Evolutionary conservation across 2,888 invertebrate species (phyloP), one percentile per base, ranked within the genome.

Genomic region (Onchidella celtica): DNA sequence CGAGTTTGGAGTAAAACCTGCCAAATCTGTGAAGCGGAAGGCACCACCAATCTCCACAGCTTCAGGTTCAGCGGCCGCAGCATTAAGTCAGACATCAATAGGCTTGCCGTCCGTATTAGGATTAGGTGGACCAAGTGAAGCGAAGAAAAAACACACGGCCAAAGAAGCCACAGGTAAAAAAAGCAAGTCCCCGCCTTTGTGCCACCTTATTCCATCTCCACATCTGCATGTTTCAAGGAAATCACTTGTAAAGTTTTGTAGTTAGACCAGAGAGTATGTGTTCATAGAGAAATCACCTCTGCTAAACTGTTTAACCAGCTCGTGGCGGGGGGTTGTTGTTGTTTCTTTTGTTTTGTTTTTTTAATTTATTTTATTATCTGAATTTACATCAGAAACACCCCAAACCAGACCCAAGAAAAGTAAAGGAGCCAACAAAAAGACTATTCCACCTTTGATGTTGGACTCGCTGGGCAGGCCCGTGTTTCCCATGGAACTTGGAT

Each of bases 401-500:
- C 89, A 90, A 68, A 82, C 86, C 0, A 89, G 89, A 66, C 87
- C 90, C 4, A 91, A 90, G 88, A 90, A 90, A 77, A 83, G 86
- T 36, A 90, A 89, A 80, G 82, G 85, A 32, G 85, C 84, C 40
- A 86, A 85, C 29, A 93, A 93, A 83, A 90, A 91, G 89, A 92
- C 95, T 9, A 95, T 95, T 0, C 95, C 95, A 85, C 95, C 95
- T n/a, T 95, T 96, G 87, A 95, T 95, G 14, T 92, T 96, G 61
- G 96, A 96, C 90, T 92, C 94, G 69, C 94, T 95, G 76, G 96
- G 96, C 3, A 94, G 95, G 80, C 96, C 96, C 0, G 94, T 96
- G 84, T 96, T 96, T 90, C 96, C 96, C 0, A 95, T 97, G 73
- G 95, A 95, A 75, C 93, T 96, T 4, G 92, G 96, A n/a, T 95